phyloP scores from a whole-genome alignment of 92 coral and sea anemone genomes.

The Nematostella vectensis region DNA sequence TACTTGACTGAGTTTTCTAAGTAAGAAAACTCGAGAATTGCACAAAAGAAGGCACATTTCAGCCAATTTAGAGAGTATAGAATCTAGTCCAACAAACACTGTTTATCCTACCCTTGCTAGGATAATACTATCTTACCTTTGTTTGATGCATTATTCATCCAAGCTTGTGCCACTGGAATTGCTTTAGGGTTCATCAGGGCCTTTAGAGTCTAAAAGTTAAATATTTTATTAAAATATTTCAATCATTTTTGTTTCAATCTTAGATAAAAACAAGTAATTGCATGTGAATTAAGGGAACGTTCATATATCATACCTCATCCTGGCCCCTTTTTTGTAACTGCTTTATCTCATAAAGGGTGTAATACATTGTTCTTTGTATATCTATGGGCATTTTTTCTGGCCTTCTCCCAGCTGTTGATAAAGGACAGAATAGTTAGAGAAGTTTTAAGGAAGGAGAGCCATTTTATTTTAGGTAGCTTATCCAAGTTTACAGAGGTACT shows the following conservation, averaged over 20 bases:
- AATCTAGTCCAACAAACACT: too few species aligned
- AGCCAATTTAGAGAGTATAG: too few species aligned
- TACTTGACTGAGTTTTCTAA: too few species aligned
- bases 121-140: conserved; percentile 29
- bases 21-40: too few species aligned
- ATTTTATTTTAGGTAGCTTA: too few species aligned
- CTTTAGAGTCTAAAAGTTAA: conserved; percentile 45
- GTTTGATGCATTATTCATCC: conserved; percentile 60
- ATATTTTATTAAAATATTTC: not conserved
- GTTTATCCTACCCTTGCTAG: not conserved
- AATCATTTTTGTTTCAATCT: not conserved
- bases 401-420: conserved; percentile 44
- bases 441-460: too few species aligned
- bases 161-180: conserved; percentile 60
- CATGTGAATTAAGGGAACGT: too few species aligned
- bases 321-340: conserved; percentile 74
- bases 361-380: conserved; percentile 89
- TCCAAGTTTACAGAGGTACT: too few species aligned
- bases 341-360: conserved; percentile 79
- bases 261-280: too few species aligned
- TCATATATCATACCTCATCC: conserved; percentile 71
- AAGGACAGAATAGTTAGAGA: too few species aligned
- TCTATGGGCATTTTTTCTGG: conserved; percentile 56
- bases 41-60: too few species aligned
- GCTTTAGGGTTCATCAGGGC: conserved; percentile 54